Evolutionary conservation across 1,140 invertebrate genomes (phyloP), one percentile per base, ranked within the genome.

Genomic region (Mamestra configurata): DNA sequence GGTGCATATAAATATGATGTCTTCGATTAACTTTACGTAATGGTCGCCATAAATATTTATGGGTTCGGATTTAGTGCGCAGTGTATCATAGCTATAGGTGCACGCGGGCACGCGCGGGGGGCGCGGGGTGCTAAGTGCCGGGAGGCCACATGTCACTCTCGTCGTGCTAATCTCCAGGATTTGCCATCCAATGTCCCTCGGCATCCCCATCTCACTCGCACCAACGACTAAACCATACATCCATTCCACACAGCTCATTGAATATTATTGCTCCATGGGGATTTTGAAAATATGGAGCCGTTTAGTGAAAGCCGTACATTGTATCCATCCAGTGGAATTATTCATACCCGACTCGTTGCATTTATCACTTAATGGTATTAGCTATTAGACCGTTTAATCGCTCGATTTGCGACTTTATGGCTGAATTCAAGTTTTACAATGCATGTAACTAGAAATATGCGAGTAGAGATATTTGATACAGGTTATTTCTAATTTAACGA

Each of bases 261-360:
- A 95, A 95, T 95, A 95, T 93, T 94, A 95, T 95, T 95, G 95
- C 94, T 95, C 95, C 95, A 94, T 93, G 88, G 90, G 89, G 94
- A 95, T 95, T 94, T 95, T 95, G 92, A 94, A 95, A 95, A 95
- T 95, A 95, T 95, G 95, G 91, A 95, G 89, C 90, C 93, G 92
- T 94, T 94, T 95, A 95, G 89, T 90, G 87, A 92, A 92, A 94
- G 91, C 93, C 90, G 88, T 91, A 94, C 91, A 94, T 92, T 95
- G 94, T 95, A 94, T 94, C 92, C 88, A 89, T 91, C 88, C 88
- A 85, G 83, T 88, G 92, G 92, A 94, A 95, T 95, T 94, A 95
- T 95, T 95, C 93, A 94, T 93, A 93, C 86, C 84, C 89, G 90
- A 81, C 88, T 86, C 89, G 90, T 86, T 93, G 92, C 91, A 93